Conservation (phyloP, 2,797 vertebrate genomes). For the Cetoscarus ocellatus region DNA sequence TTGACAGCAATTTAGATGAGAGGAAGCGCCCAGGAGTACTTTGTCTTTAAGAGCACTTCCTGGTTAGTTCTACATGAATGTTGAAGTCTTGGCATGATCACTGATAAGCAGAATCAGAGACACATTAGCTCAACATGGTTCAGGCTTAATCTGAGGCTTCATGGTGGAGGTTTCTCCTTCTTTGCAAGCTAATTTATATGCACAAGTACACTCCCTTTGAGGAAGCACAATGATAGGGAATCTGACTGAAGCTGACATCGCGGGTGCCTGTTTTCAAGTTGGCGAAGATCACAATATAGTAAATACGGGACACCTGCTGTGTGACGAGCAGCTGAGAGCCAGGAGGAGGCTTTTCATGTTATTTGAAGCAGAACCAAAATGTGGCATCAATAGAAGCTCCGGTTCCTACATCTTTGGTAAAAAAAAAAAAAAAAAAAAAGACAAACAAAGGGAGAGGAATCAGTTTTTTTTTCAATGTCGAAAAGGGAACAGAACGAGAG, state of each 20-base stretch:
- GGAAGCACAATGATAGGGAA: conserved; percentile 4
- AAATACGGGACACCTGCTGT: conserved; percentile 67
- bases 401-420: neutral
- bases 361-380: conserved; percentile 37
- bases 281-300: conserved; percentile 29
- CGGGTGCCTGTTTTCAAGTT: conserved; percentile 40
- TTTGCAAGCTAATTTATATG: neutral
- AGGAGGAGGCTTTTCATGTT: conserved; percentile 63
- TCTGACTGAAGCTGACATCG: conserved; percentile 50
- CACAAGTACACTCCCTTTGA: conserved; percentile 7
- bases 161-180: neutral
- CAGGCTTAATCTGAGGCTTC: conserved; percentile 3
- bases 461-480: conserved; percentile 50
- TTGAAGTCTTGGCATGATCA: conserved; percentile 33
- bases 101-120: conserved; percentile 20
- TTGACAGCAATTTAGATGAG: neutral
- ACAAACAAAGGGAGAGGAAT: conserved; percentile 40
- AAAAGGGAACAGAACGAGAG: conserved; percentile 52
- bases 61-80: neutral
- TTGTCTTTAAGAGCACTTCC: conserved; percentile 1
- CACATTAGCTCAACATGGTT: neutral
- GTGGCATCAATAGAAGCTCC: conserved; percentile 32
- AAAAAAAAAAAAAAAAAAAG: conserved; percentile 1
- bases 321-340: conserved; percentile 62
- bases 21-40: conserved; percentile 1